Percentiles rank a stretch among this genome's conserved stretches.
These are phyloP conservation scores for Calameuta filiformis DNA, from an alignment of 2,888 invertebrate genomes.

Conservation along the genomic window DNA sequence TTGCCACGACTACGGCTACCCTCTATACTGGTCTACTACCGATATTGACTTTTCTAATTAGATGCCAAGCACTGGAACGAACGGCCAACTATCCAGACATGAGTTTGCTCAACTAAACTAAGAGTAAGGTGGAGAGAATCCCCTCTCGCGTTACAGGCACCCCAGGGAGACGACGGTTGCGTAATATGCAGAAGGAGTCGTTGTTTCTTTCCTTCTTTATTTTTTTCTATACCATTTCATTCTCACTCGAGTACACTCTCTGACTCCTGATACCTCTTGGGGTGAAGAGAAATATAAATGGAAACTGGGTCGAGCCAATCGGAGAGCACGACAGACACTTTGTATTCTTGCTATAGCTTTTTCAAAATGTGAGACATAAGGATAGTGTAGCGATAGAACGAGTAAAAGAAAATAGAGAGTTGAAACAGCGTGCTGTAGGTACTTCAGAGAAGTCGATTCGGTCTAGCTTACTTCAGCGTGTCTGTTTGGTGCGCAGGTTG, in stretches of 20 bases:
- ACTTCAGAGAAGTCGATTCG: background rate
- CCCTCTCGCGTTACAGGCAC: background rate
- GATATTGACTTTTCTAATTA: conserved; percentile 55
- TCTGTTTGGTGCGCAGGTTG: background rate
- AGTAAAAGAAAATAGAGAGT: background rate
- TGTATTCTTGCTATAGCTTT: background rate
- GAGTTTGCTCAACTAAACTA: conserved; percentile 26
- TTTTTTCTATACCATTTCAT: background rate
- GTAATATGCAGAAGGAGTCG: background rate
- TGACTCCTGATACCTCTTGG: background rate
- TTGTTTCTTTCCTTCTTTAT: background rate
- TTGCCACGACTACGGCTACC: background rate
- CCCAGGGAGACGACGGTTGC: background rate
- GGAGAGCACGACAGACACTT: background rate
- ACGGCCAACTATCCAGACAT: conserved; percentile 15
- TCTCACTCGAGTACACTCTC: background rate
- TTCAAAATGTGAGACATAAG: background rate
- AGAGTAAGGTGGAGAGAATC: conserved; percentile 20
- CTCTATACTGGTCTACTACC: conserved; percentile 24
- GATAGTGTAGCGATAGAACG: background rate
- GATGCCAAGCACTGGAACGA: conserved; percentile 40
- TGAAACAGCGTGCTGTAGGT: background rate
- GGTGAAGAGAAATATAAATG: background rate
- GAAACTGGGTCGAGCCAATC: background rate
- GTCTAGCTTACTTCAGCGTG: background rate